These are phyloP conservation scores for Fregata magnificens DNA, from an alignment of 2,113 vertebrate genomes.

Conservation along the genomic window DNA sequence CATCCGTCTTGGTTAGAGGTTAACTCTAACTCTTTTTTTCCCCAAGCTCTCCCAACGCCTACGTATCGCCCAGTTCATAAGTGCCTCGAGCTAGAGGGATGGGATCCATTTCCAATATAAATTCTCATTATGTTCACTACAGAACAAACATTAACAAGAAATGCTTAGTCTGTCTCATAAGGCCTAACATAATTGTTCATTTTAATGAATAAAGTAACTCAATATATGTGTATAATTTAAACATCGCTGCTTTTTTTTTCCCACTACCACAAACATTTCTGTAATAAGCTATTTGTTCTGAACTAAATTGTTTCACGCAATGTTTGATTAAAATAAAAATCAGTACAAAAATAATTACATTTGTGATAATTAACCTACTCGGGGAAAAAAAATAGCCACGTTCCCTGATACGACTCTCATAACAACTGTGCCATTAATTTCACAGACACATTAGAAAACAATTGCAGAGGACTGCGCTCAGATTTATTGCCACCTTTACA, in stretches of 20 bases:
- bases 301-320: conserved; percentile 62
- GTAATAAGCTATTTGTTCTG: conserved; percentile 64
- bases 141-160: conserved; percentile 19
- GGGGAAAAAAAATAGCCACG: conserved; percentile 24
- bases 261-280: conserved; percentile 36
- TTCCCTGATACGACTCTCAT: neutral
- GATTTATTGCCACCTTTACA: conserved; percentile 42
- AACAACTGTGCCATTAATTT: conserved; percentile 34
- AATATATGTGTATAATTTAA: conserved; percentile 14
- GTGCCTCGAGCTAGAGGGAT: neutral
- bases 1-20: too few species aligned
- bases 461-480: neutral
- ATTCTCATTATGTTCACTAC: neutral
- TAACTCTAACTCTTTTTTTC: too few species aligned
- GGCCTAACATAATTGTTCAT: conserved; percentile 22
- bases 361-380: conserved; percentile 70
- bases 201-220: conserved; percentile 62
- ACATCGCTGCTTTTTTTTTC: neutral
- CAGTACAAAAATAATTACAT: conserved; percentile 69
- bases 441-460: neutral
- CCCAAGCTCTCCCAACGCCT: neutral
- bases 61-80: fast-evolving
- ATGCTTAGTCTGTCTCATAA: neutral
- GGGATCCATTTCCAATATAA: neutral
- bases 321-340: conserved; percentile 74